phyloP scores from a whole-genome alignment of 2,113 vertebrate genomes.

The Brachyhypopomus occidentalis region DNA sequence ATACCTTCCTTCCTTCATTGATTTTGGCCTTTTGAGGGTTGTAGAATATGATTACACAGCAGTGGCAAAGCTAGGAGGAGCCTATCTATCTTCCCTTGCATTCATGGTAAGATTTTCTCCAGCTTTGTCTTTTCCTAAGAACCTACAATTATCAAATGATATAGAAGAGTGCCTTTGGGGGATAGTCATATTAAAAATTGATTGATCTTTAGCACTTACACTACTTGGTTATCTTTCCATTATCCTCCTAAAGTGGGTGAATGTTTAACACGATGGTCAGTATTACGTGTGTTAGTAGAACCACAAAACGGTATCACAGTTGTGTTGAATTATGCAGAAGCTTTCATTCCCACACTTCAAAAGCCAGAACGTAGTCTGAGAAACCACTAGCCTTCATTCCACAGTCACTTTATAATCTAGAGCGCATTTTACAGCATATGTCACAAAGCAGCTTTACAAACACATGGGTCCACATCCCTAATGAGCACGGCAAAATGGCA shows the following conservation, averaged over 20 bases:
- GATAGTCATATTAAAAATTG: neutral
- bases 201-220: neutral
- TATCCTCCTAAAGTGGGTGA: neutral
- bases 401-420: neutral
- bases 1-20: neutral
- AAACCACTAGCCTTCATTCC: neutral
- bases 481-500: too few species aligned
- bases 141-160: neutral
- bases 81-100: neutral
- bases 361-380: neutral
- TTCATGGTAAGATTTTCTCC: neutral
- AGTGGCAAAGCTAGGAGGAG: neutral
- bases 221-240: constrained; percentile 12
- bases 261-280: neutral
- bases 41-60: neutral
- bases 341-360: neutral
- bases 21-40: neutral
- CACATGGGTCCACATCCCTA: neutral
- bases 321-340: neutral
- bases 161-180: neutral
- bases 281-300: neutral
- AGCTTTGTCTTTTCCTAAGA: neutral
- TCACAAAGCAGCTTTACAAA: too few species aligned
- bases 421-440: neutral
- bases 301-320: neutral